Conservation (phyloP, 1,140 invertebrate genomes). For the Sinella curviseta region DNA sequence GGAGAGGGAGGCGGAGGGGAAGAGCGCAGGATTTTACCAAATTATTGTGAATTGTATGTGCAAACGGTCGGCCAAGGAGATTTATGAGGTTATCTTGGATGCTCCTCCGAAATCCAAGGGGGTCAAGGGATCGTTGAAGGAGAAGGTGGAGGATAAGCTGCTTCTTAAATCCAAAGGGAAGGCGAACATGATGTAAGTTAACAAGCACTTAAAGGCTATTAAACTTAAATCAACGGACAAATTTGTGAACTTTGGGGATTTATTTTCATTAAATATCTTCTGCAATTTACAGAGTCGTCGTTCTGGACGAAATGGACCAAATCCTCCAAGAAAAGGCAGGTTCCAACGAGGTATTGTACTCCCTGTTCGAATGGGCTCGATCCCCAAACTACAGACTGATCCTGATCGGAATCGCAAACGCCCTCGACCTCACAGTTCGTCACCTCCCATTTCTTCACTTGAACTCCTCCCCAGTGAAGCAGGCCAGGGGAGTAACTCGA, state of each 20-base stretch:
- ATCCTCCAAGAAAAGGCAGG: slow-evolving; percentile 62
- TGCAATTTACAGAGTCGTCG: slow-evolving; percentile 68
- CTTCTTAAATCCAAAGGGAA: slow-evolving; percentile 53
- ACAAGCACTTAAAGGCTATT: background rate
- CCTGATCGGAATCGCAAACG: slow-evolving; percentile 91
- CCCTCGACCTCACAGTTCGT: slow-evolving; percentile 92
- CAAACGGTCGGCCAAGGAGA: slow-evolving; percentile 38
- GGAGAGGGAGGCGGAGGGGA: slow-evolving; percentile 17
- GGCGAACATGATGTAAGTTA: slow-evolving; percentile 65
- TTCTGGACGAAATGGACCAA: slow-evolving; percentile 97
- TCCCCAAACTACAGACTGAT: slow-evolving; percentile 69
- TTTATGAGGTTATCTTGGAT: slow-evolving; percentile 49
- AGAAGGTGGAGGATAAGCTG: slow-evolving; percentile 64
- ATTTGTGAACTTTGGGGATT: background rate
- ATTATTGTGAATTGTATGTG: slow-evolving; percentile 54
- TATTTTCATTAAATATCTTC: slow-evolving; percentile 16
- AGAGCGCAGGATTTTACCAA: slow-evolving; percentile 42
- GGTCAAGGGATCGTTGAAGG: slow-evolving; percentile 40
- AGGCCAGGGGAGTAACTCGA: slow-evolving; percentile 58
- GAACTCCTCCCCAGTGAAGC: slow-evolving; percentile 64
- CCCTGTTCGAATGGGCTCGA: slow-evolving; percentile 90
- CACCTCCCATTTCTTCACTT: slow-evolving; percentile 73
- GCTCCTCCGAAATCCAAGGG: slow-evolving; percentile 47
- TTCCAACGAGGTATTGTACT: slow-evolving; percentile 85
- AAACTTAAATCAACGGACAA: background rate